Evolutionary conservation across 1,140 invertebrate species (phyloP), one percentile per base, ranked within the genome.

Genomic region (Orchesella cincta): DNA sequence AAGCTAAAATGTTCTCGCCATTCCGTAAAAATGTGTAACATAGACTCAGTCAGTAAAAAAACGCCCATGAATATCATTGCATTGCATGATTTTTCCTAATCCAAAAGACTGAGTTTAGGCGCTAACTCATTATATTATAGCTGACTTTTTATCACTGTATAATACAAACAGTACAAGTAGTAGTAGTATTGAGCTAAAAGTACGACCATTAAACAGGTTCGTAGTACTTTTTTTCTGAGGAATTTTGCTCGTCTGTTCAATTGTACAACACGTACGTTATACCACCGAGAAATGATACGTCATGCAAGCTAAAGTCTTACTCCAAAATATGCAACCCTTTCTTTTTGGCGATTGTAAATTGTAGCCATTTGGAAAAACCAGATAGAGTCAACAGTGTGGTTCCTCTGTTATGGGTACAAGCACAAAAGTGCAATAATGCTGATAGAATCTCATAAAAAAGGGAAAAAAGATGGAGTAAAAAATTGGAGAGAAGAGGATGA

Each of bases 11-110:
- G 5, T 57, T 57, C 52, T n/a, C 52, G 23, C 52, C 8, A 57
- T 57, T 57, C 3, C 23, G 52, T 23, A 57, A 57, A 57, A 57
- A 57, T 57, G 14, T 57, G 52, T 57, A 57, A 57, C 52, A 57
- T 14, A 57, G 23, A 18, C 8, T 57, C 18, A 46, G 18, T 8
- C 39, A 8, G 18, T 46, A 46, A 46, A 46, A 46, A 18, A 8
- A 46, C 39, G 39, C 39, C 39, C 39, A 46, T 8, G n/a, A n/a
- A n/a, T n/a, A n/a, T n/a, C n/a, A n/a, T n/a, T n/a, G n/a, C n/a
- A n/a, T n/a, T n/a, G n/a, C n/a, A n/a, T n/a, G n/a, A n/a, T n/a
- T n/a, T n/a, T n/a, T n/a, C n/a, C n/a, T n/a, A n/a, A n/a, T n/a
- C n/a, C n/a, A n/a, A n/a, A n/a, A n/a, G n/a, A n/a, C n/a, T n/a